Percentiles rank a stretch among this genome's conserved stretches.
These are phyloP conservation scores for Thymelicus acteon DNA, from an alignment of 2,888 invertebrate species.

Conservation along the genomic window DNA sequence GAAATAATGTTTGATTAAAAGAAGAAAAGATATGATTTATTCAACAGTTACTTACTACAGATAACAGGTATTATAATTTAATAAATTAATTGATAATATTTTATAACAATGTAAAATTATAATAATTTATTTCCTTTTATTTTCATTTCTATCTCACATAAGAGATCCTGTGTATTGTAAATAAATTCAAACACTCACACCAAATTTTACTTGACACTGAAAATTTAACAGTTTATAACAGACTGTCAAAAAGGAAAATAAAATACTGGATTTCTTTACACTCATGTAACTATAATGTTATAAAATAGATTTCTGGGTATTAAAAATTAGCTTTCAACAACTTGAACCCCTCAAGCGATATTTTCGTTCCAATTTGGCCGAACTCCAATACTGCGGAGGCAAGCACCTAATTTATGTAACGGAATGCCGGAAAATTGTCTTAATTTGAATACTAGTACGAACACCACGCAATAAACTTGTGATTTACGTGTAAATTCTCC, in stretches of 20 bases:
- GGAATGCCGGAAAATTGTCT: conserved; percentile 56
- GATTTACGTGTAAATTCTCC: conserved; percentile 50
- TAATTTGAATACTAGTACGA: conserved; percentile 47
- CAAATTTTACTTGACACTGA: too few species aligned
- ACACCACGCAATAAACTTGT: conserved; percentile 47
- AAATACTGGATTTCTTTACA: neutral
- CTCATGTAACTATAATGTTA: neutral
- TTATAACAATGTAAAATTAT: too few species aligned
- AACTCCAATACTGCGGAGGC: conserved; percentile 50
- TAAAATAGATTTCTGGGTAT: conserved; percentile 7
- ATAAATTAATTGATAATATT: too few species aligned
- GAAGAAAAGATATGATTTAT: too few species aligned
- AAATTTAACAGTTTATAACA: too few species aligned
- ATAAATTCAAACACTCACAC: too few species aligned
- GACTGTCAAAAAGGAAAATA: neutral
- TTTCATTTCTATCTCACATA: too few species aligned
- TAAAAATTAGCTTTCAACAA: conserved; percentile 24
- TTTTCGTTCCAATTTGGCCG: conserved; percentile 47
- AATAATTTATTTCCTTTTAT: too few species aligned
- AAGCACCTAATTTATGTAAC: conserved; percentile 61
- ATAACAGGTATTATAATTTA: too few species aligned
- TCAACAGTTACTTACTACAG: too few species aligned
- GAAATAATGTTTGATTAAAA: too few species aligned
- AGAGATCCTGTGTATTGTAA: too few species aligned
- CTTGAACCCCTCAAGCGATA: conserved; percentile 10